Percentiles rank a stretch among this genome's conserved stretches.
Evolutionary conservation across 2,797 vertebrate genomes (phyloP).

Genomic region (Silurus aristotelis): DNA sequence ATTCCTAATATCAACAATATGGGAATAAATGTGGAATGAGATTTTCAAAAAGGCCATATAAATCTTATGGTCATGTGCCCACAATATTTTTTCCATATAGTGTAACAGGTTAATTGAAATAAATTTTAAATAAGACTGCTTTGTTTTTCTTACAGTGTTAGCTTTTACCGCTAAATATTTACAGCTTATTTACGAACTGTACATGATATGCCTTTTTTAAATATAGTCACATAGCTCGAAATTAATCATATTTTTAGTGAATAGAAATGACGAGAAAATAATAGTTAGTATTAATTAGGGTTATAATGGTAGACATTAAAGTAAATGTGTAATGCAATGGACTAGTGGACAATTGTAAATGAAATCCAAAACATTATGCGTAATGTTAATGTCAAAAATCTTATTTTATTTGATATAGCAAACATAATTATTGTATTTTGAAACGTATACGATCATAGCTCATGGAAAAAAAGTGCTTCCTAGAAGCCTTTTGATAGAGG

Average conservation of each 20-base stretch:
- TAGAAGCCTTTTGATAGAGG: background rate
- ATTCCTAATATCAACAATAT: too few relatives aligned
- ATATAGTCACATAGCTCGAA: background rate
- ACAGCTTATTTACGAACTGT: background rate
- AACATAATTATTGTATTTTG: background rate
- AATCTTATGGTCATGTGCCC: too few relatives aligned
- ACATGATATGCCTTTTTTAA: background rate
- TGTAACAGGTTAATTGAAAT: too few relatives aligned
- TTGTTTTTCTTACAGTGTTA: background rate
- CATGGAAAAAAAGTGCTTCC: background rate
- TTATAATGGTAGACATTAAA: background rate
- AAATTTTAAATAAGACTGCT: background rate
- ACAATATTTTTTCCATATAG: too few relatives aligned
- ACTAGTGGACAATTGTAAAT: background rate
- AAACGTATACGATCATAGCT: background rate
- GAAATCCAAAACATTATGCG: background rate
- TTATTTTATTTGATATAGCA: background rate
- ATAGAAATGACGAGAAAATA: background rate
- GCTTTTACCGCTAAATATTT: background rate
- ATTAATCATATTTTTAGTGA: background rate
- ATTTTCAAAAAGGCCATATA: too few relatives aligned
- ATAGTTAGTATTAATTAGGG: background rate
- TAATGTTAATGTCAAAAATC: background rate
- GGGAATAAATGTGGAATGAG: too few relatives aligned
- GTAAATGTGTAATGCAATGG: too few relatives aligned